Evolutionary conservation across 2,888 invertebrate genomes (phyloP).

Genomic region (Oscheius sp.): DNA sequence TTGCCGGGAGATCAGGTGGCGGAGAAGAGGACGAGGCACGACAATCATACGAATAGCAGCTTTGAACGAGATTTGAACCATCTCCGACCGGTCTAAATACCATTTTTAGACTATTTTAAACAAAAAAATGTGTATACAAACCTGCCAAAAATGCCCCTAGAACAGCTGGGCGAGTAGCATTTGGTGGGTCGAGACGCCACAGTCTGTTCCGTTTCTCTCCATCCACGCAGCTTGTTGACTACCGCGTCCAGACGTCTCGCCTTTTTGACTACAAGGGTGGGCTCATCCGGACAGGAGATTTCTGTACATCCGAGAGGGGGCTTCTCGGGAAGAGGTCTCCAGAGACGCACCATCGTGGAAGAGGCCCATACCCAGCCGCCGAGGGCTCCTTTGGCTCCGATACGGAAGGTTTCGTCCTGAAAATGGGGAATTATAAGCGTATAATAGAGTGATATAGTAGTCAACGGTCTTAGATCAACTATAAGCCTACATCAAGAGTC

Average conservation of each 20-base stretch:
- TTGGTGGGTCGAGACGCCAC: too few species aligned
- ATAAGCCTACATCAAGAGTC: too few species aligned
- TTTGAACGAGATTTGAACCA: not conserved
- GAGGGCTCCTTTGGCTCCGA: slow-evolving; percentile 83
- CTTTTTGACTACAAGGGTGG: slow-evolving; percentile 35
- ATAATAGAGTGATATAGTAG: too few species aligned
- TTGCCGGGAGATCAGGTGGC: not conserved
- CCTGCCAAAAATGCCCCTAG: slow-evolving; percentile 2
- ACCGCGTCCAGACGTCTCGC: slow-evolving; percentile 42
- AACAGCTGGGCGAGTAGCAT: slow-evolving; percentile 50
- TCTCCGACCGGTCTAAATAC: slow-evolving; percentile 10
- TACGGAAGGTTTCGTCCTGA: slow-evolving; percentile 87
- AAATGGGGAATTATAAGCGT: not conserved
- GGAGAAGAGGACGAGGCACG: slow-evolving; percentile 1
- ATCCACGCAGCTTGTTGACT: slow-evolving; percentile 30
- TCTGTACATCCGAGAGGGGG: slow-evolving; percentile 26
- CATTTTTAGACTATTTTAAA: not conserved
- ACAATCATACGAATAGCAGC: slow-evolving; percentile 36
- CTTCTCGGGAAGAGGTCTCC: slow-evolving; percentile 31
- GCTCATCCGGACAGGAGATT: not conserved
- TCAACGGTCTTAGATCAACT: too few species aligned
- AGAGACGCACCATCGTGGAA: slow-evolving; percentile 24
- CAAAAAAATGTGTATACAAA: not conserved
- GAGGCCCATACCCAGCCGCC: slow-evolving; percentile 96
- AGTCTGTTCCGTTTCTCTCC: slow-evolving; percentile 46